A percentile compares a stretch with the other conserved stretches of the same genome.
Conservation (phyloP, 2,888 invertebrate genomes). For the Eurytoma californica region DNA sequence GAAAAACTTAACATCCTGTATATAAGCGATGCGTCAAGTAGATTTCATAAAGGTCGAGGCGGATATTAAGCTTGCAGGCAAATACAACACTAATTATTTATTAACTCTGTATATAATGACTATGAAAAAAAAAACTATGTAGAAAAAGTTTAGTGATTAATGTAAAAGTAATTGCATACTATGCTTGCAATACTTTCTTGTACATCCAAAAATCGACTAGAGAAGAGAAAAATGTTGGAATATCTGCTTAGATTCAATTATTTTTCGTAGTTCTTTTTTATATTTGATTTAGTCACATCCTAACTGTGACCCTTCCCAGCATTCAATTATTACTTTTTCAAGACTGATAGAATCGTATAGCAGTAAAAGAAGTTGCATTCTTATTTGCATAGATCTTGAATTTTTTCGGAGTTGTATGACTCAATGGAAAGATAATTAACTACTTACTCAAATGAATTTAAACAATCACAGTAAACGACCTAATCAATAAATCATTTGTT, state of each 20-base stretch:
- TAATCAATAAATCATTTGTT: slow-evolving; percentile 62
- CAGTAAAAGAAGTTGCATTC: slow-evolving; percentile 46
- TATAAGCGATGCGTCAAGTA: slow-evolving; percentile 47
- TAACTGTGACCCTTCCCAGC: slow-evolving; percentile 38
- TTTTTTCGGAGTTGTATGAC: slow-evolving; percentile 24
- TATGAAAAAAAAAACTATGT: slow-evolving; percentile 55
- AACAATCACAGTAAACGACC: slow-evolving; percentile 59
- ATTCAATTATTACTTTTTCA: slow-evolving; percentile 66
- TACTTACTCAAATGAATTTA: slow-evolving; percentile 43
- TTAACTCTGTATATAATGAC: slow-evolving; percentile 70
- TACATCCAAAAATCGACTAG: slow-evolving; percentile 48
- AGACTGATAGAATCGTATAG: slow-evolving; percentile 70
- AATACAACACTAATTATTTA: slow-evolving; percentile 65
- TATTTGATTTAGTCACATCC: slow-evolving; percentile 31
- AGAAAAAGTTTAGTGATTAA: slow-evolving; percentile 62
- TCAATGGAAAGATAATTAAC: slow-evolving; percentile 22
- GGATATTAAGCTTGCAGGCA: slow-evolving; percentile 40
- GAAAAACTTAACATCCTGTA: slow-evolving; percentile 43
- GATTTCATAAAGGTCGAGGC: slow-evolving; percentile 33
- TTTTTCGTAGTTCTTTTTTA: slow-evolving; percentile 33
- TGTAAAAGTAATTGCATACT: slow-evolving; percentile 50
- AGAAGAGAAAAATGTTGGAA: slow-evolving; percentile 28
- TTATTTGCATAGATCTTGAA: slow-evolving; percentile 14
- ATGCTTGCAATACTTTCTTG: slow-evolving; percentile 55
- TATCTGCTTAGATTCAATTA: slow-evolving; percentile 27